Evolutionary conservation across 2,888 invertebrate genomes (phyloP).

Genomic region (Bellardia pandia): DNA sequence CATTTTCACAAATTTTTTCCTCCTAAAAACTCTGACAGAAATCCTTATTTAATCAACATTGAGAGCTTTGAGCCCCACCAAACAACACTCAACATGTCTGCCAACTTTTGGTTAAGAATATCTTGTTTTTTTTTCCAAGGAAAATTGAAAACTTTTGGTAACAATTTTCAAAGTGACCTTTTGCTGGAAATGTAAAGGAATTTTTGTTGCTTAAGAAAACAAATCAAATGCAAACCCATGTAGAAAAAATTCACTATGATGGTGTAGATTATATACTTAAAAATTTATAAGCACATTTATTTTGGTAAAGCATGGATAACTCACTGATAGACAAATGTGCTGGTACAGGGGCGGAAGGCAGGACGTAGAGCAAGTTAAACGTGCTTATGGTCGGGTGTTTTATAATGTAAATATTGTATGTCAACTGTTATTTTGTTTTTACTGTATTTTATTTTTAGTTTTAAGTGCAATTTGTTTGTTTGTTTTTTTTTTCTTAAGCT

Average conservation of each 20-base stretch:
- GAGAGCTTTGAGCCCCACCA: not conserved
- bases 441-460: not conserved
- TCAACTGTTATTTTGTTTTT: slow-evolving; percentile 38
- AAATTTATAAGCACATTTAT: slow-evolving; percentile 60
- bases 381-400: slow-evolving; percentile 39
- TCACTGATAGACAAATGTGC: not conserved
- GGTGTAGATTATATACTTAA: slow-evolving; percentile 68
- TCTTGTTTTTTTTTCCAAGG: not conserved
- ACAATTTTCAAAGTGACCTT: slow-evolving; percentile 55
- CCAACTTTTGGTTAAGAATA: not conserved
- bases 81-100: slow-evolving; percentile 23
- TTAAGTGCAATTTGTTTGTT: not conserved
- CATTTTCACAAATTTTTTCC: not conserved
- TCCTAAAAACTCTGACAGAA: slow-evolving; percentile 10
- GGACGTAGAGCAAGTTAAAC: slow-evolving; percentile 10
- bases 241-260: slow-evolving; percentile 59
- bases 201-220: not conserved
- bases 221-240: not conserved
- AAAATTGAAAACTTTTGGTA: not conserved
- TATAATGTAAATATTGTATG: slow-evolving; percentile 52
- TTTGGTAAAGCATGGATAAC: slow-evolving; percentile 26
- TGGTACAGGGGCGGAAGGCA: not conserved
- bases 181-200: slow-evolving; percentile 21
- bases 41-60: slow-evolving; percentile 33
- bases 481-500: too few relatives aligned